Percentiles rank a stretch among this genome's conserved stretches.
These are phyloP conservation scores for Eutrigla gurnardus DNA, from an alignment of 2,797 vertebrate genomes.

Conservation along the genomic window DNA sequence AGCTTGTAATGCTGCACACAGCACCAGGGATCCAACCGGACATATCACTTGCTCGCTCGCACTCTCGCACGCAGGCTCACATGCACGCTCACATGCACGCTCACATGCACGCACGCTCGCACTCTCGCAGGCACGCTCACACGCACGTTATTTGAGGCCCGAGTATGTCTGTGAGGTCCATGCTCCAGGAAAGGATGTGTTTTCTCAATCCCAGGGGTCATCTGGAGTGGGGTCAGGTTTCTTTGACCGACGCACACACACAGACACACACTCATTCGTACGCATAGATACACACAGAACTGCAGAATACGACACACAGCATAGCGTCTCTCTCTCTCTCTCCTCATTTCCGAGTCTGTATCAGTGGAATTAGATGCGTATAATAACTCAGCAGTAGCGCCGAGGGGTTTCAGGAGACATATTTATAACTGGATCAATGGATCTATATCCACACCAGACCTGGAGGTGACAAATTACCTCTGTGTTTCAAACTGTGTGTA, in stretches of 20 bases:
- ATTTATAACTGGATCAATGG: slow-evolving; percentile 60
- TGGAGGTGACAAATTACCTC: slow-evolving; percentile 14
- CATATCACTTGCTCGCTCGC: not conserved
- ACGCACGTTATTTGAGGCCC: slow-evolving; percentile 21
- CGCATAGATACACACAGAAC: not conserved
- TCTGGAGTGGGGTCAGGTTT: slow-evolving; percentile 32
- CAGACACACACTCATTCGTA: slow-evolving; percentile 11
- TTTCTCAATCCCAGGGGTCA: slow-evolving; percentile 27
- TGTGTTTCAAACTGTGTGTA: not conserved
- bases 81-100: not conserved
- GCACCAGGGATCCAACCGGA: slow-evolving; percentile 9
- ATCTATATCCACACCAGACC: slow-evolving; percentile 27
- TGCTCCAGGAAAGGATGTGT: not conserved
- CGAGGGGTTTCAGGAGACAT: slow-evolving; percentile 34
- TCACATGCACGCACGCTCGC: slow-evolving; percentile 1
- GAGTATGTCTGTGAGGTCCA: slow-evolving; percentile 32
- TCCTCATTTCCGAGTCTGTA: slow-evolving; percentile 33
- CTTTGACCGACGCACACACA: slow-evolving; percentile 9
- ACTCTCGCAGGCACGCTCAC: not conserved
- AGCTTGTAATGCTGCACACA: slow-evolving; percentile 5
- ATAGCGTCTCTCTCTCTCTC: not conserved
- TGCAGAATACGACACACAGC: not conserved
- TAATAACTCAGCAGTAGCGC: slow-evolving; percentile 50
- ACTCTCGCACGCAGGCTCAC: no score
- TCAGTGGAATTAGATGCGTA: slow-evolving; percentile 33